Percentiles rank a stretch among this genome's conserved stretches.
Evolutionary conservation across 2,888 invertebrate genomes (phyloP).

Genomic region (Gonocerus acuteangulatus): DNA sequence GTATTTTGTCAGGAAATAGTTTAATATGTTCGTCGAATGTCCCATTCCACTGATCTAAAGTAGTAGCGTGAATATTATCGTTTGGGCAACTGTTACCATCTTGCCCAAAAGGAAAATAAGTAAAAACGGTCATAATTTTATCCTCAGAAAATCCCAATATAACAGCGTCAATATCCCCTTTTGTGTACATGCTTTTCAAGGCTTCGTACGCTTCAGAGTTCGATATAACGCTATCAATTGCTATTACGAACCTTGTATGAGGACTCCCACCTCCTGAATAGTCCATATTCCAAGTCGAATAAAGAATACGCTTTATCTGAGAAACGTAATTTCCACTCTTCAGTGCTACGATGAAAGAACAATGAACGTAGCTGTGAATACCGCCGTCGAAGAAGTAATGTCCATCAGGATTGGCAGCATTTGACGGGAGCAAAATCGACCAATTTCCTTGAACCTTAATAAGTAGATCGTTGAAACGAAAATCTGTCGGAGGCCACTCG

Average conservation of each 20-base stretch:
- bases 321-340: neutral
- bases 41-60: neutral
- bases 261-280: neutral
- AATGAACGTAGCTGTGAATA: neutral
- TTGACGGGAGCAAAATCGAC: neutral
- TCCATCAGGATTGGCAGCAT: neutral
- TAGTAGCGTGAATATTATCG: neutral
- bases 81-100: constrained; percentile 11
- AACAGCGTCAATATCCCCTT: constrained; percentile 10
- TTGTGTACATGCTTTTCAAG: constrained; percentile 1
- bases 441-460: neutral
- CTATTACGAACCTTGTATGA: constrained; percentile 4
- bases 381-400: neutral
- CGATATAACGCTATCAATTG: neutral
- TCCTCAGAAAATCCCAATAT: neutral
- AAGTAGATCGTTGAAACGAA: neutral
- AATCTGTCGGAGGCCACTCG: neutral
- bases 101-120: constrained; percentile 6
- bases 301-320: neutral
- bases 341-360: neutral
- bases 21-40: neutral
- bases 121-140: neutral
- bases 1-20: neutral
- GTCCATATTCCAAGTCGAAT: neutral
- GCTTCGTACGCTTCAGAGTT: neutral